Evolutionary conservation across 2,113 vertebrate genomes (phyloP), one percentile per base, ranked within the genome.

Genomic region (Hiodon alosoides): DNA sequence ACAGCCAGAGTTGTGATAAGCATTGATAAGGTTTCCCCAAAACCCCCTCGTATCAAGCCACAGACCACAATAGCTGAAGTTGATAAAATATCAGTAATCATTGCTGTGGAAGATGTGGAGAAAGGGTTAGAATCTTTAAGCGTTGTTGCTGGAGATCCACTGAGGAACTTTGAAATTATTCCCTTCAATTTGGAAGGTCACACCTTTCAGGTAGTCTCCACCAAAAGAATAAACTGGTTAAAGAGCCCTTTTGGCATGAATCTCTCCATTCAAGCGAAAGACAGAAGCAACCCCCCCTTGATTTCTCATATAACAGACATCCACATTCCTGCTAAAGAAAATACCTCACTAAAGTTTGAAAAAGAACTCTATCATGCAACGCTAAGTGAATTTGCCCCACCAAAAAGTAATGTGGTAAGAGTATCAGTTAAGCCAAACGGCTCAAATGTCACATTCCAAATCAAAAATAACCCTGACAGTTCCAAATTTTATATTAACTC

Each of bases 261-360:
- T 88, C 86, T 99, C 76, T 97, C 94, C 13, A 89, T 99, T 70
- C 95, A 92, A 86, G 96, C 93, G 57, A 94, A 90, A 87, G 93
- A 95, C 77, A 85, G 85, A 71, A 87, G 86, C 76, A 89, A 81
- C 4, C 92, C 93, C 14, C 83, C 90, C 70, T 78, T 91, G n/a
- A 83, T 87, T 76, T 95, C 95, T 50, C 84, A 87, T 67, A 11
- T 94, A 81, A 85, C 79, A 81, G 84, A 85, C 59, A 81, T 98
- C 71, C 93, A 97, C 62, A 84, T 99, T 71, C 92, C 94, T 0
- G 73, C 93, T 4, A 81, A 88, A 80, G 88, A 83, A 79, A 82
- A 91, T 50, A 85, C 82, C 64, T 88, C 86, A 0, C 80, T 95
- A 77, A 89, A 60, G 8, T 98, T 99, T 81, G 83, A 94, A 68